Evolutionary conservation across 35 echinoderm and acorn worm genomes (phyloP), one percentile per base, ranked within the genome.

Genomic region (Stichopus chloronotus): DNA sequence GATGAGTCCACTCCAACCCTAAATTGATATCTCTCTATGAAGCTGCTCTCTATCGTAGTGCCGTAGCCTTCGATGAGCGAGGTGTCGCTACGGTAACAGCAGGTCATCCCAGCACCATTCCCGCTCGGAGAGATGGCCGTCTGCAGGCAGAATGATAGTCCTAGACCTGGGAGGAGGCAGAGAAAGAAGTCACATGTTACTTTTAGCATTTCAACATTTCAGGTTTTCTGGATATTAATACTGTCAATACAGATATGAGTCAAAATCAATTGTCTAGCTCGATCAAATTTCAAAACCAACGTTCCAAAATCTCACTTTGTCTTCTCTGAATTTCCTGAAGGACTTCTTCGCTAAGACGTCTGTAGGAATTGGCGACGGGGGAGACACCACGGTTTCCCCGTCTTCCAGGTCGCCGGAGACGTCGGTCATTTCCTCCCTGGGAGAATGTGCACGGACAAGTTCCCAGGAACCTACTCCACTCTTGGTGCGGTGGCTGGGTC

Each of bases 31-130:
- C 92, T 55, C 58, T 94, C 92, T 3, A 57, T 89, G 78, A 96
- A 96, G 54, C 93, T 96, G 69, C 95, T 96, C 7, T 82, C 55
- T 53, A 86, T 90, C 5, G 58, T 56, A 4, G 72, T 83, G 5
- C 92, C 96, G 78, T 98, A 98, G 13, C 96, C 96, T 58, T 93
- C 61, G 5, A 98, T 94, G 9, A 98, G 79, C 1, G 96, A 95
- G 4, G 88, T 81, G 74, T 98, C 96, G 52, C 65, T 86, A 30
- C 94, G 82, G 72, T 98, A 98, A 78, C 96, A 95, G 57, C 96
- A 98, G 5, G 24, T 78, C 94, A 95, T 95, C 3, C 96, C 94
- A 43, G 96, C 96, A 13, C 90, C 92, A 30, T 90, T 92, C 14
- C 17, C 76, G 58, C 5, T 60, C 5, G 96, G 92, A 9, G 93